A percentile compares a stretch with the other conserved stretches of the same genome.
phyloP scores from a whole-genome alignment of 2,113 vertebrate species.

The Corvus cornix region DNA sequence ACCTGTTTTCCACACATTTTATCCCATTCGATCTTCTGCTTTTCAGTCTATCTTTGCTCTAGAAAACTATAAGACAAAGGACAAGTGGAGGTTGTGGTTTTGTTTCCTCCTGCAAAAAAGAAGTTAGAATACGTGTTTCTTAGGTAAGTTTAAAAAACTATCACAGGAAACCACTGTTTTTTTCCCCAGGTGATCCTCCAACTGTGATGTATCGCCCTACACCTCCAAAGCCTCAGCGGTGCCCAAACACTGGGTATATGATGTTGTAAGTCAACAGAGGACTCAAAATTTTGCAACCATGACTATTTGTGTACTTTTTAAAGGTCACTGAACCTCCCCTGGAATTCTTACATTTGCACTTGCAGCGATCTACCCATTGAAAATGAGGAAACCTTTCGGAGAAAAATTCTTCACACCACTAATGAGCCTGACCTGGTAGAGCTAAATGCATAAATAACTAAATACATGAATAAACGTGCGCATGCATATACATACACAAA shows the following conservation, averaged over 20 bases:
- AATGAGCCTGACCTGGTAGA: background rate
- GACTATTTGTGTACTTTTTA: background rate
- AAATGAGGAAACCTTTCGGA: background rate
- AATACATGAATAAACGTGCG: too few relatives aligned
- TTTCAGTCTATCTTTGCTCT: background rate
- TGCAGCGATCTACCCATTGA: rapidly evolving
- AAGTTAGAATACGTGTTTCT: background rate
- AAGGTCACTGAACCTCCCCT: background rate
- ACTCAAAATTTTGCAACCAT: too few relatives aligned
- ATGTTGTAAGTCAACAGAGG: background rate
- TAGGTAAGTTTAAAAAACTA: background rate
- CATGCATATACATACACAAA: rapidly evolving
- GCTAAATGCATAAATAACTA: background rate
- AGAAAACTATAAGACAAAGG: background rate
- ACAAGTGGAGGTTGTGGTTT: background rate
- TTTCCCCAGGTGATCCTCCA: background rate
- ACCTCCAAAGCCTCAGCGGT: background rate
- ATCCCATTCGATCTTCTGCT: background rate
- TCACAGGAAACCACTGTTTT: background rate
- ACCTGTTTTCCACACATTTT: background rate
- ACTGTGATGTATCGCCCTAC: too few relatives aligned
- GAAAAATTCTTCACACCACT: background rate
- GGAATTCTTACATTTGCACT: background rate
- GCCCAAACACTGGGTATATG: too few relatives aligned
- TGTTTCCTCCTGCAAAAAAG: background rate